Evolutionary conservation across 2,888 invertebrate genomes (phyloP).

Genomic region (Chrysopilus asiliformis): DNA sequence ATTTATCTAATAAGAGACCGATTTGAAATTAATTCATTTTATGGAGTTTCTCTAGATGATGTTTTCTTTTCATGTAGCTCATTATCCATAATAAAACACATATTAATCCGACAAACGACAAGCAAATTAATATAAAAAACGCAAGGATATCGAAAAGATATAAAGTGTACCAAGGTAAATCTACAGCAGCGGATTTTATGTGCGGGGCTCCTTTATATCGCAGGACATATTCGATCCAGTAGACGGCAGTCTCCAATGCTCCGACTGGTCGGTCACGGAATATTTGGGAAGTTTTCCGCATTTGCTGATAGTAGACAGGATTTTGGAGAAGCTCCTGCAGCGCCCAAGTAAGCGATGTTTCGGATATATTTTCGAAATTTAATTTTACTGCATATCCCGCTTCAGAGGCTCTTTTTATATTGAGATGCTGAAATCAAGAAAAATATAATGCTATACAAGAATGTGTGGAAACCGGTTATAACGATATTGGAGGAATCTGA

Average conservation of each 20-base stretch:
- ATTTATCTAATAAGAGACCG: too few species aligned
- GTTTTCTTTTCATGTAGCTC: too few species aligned
- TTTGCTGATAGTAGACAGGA: constrained; percentile 26
- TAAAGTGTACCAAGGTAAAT: constrained; percentile 26
- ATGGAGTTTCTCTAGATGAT: too few species aligned
- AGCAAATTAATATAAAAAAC: too few species aligned
- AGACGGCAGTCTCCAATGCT: constrained; percentile 32
- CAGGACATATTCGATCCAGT: constrained; percentile 35
- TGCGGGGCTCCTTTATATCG: constrained; percentile 31
- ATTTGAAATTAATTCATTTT: too few species aligned
- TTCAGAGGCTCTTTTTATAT: constrained; percentile 23
- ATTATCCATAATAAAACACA: too few species aligned
- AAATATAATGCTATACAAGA: too few species aligned
- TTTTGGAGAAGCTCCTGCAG: constrained; percentile 28
- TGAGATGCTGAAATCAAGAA: constrained; percentile 21
- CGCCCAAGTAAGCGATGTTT: constrained; percentile 26
- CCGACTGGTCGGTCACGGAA: constrained; percentile 34
- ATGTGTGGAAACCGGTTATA: too few species aligned
- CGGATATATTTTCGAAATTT: constrained; percentile 27
- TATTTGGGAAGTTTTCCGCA: constrained; percentile 26
- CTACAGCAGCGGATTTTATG: constrained; percentile 26
- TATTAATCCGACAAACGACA: too few species aligned
- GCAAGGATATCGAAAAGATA: constrained; percentile 34
- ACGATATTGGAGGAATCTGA: too few species aligned
- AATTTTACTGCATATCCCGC: constrained; percentile 28